Evolutionary conservation across 2,888 invertebrate species (phyloP), one percentile per base, ranked within the genome.

Genomic region (Melinaea marsaeus): DNA sequence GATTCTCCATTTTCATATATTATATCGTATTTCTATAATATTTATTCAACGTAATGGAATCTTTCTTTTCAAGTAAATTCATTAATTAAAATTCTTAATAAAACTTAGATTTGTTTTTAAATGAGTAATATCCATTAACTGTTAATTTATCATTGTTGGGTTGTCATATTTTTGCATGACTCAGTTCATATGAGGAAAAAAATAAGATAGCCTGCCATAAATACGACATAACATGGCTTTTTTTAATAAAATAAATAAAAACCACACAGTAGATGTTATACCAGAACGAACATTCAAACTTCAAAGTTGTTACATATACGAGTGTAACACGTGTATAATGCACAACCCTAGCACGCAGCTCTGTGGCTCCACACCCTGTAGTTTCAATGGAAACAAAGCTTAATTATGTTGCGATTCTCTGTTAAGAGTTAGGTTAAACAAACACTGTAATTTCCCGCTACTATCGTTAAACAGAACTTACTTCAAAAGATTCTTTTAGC

Each of bases 301-400:
- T 51, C 51, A 51, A 51, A 51, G 32, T 51, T 51, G 51, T 51
- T 32, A 51, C 9, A 32, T 3, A 9, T 51, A 22, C 51, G 1
- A 51, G 5, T 32, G 32, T 32, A 32, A 4, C 32, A 48, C 2
- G 7, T 42, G 42, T 42, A 42, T 42, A 42, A 42, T 51, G 7
- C 32, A 51, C 22, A 51, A 51, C 32, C 51, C 32, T 51, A 32
- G 22, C 51, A 51, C 51, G 32, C 32, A 51, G 32, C 51, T 51
- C 51, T 51, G 51, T 51, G 32, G 32, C 32, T 32, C 22, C 3
- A 51, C 51, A 51, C 51, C 11, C 51, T 51, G 51, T 51, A 32
- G 51, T 51, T 32, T 51, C 32, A 51, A 51, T 51, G 32, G 32
- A 32, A 51, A 51, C 51, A 51, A 51, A 51, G 51, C 51, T 51